Percentiles rank a stretch among this genome's conserved stretches.
Conservation (phyloP, 2,113 vertebrate species). For the Chiloscyllium plagiosum region DNA sequence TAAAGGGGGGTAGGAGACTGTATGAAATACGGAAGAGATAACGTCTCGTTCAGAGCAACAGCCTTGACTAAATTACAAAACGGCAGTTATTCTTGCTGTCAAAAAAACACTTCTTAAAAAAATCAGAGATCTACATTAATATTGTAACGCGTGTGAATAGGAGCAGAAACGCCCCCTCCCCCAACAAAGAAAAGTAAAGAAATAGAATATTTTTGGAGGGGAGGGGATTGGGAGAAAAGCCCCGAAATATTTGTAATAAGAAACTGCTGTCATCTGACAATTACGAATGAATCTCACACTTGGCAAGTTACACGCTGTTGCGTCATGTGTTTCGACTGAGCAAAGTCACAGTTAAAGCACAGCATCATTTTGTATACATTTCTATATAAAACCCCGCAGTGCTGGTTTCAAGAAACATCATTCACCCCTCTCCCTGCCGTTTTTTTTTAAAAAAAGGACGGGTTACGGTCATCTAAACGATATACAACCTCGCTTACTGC, state of each 20-base stretch:
- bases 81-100: background rate
- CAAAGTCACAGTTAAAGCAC: conserved; percentile 12
- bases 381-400: background rate
- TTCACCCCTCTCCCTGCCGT: background rate
- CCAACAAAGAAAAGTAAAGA: conserved; percentile 1
- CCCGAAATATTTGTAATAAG: conserved; percentile 12
- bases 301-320: conserved; percentile 25
- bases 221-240: background rate
- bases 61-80: background rate
- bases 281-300: conserved; percentile 28
- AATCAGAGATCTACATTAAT: background rate
- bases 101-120: background rate
- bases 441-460: background rate
- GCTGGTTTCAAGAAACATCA: background rate
- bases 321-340: conserved; percentile 29
- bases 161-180: background rate
- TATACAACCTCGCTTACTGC: conserved; percentile 10
- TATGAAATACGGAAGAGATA: background rate
- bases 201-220: background rate
- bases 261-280: conserved; percentile 7
- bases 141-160: background rate
- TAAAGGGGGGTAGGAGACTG: background rate
- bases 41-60: background rate
- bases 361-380: conserved; percentile 14
- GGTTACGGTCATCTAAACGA: background rate